Base-by-base conservation (phyloP, 1,140 invertebrate genomes). In the Littorina saxatilis region DNA sequence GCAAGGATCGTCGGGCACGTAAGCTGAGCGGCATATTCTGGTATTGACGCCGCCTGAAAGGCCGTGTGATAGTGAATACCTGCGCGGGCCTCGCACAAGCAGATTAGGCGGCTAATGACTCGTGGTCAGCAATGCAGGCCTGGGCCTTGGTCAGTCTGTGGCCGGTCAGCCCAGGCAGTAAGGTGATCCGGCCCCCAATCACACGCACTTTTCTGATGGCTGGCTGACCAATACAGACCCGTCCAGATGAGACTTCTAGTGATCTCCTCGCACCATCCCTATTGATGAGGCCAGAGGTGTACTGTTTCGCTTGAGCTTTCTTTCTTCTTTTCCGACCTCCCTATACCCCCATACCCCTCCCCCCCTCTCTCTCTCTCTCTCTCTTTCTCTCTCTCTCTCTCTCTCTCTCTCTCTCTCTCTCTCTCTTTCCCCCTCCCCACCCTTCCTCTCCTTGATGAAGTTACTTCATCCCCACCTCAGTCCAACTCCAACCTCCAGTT, bases 321-420 rank as follows among this genome's bases (percentile, higher is more conserved):
- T 5, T 32, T 27, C 32, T 3, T 63, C 15, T 7, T 32, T 32
- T 3, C 5, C 32, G 27, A 2, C 27, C 27, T 70, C 40, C 20
- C 68, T 17, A 27, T 40, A 20, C 20, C 37, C 40, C 23, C 37
- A 7, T 0, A 15, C 29, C 40, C n/a, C 40, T 20, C 68, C 37
- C 39, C 29, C 68, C n/a, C 23, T 20, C 61, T 32, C 55, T 58
- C 55, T 23, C 55, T 11, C 63, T 32, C 43, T 75, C 43, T 75
- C 73, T 32, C 73, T 52, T 23, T 75, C 73, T 11, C 47, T 75
- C 73, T 55, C 40, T 50, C 43, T 75, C 40, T 43, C 72, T 74
- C 72, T 74, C 72, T 52, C 23, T 66, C 77, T 68, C 40, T 79
- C 73, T 63, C 20, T 29, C 11, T 29, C 58, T 63, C 29, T 32